These are phyloP conservation scores for Acleris cristana DNA, from an alignment of 2,888 invertebrate species.

Conservation along the genomic window DNA sequence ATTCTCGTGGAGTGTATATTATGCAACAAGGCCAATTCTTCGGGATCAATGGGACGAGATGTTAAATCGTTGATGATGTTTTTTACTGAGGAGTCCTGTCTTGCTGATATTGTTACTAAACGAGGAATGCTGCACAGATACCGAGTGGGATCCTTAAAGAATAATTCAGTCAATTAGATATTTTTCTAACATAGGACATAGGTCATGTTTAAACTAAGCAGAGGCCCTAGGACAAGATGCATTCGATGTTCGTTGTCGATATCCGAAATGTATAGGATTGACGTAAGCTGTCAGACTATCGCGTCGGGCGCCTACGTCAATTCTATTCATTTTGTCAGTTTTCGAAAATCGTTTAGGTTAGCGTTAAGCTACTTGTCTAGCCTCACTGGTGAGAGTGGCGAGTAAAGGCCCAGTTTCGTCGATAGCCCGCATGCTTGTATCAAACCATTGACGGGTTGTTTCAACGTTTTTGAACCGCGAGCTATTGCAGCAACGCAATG, in stretches of 20 bases:
- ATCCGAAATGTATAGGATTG: too few relatives aligned
- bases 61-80: constrained; percentile 49
- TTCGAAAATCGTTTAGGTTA: too few relatives aligned
- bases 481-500: too few relatives aligned
- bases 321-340: too few relatives aligned
- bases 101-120: constrained; percentile 75
- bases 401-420: too few relatives aligned
- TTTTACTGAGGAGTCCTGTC: constrained; percentile 68
- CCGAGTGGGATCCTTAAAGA: constrained; percentile 17
- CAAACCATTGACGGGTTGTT: too few relatives aligned
- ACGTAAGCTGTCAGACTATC: too few relatives aligned
- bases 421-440: too few relatives aligned
- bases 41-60: constrained; percentile 54
- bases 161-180: background rate
- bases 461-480: too few relatives aligned
- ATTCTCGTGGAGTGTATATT: constrained; percentile 64
- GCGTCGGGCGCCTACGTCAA: too few relatives aligned
- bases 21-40: constrained; percentile 64
- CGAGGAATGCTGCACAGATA: constrained; percentile 52
- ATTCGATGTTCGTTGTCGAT: too few relatives aligned
- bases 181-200: background rate
- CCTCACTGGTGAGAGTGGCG: background rate
- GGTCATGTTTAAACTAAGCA: background rate
- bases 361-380: background rate
- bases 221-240: too few relatives aligned